These are phyloP conservation scores for Coecobrya sp. DNA, from an alignment of 2,888 invertebrate genomes.

Conservation along the genomic window DNA sequence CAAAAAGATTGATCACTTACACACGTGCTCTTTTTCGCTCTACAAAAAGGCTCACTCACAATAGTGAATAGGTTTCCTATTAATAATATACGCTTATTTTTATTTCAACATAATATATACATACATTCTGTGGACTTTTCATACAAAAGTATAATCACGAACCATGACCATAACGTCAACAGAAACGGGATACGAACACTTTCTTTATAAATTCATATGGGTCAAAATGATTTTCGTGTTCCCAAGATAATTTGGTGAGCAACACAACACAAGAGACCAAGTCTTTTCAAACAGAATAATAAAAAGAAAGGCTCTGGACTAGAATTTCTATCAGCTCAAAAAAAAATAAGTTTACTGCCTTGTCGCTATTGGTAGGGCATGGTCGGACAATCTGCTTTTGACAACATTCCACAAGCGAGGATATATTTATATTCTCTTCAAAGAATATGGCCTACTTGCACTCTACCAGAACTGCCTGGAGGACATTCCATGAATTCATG, in stretches of 20 bases:
- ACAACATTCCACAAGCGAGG: conserved; percentile 36
- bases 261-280: background rate
- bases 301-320: conserved; percentile 2
- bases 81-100: too few relatives aligned
- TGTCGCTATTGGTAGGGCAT: background rate
- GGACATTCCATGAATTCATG: conserved; percentile 47
- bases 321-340: conserved; percentile 28
- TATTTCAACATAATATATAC: background rate
- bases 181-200: background rate
- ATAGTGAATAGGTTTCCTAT: too few relatives aligned
- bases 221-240: conserved; percentile 45
- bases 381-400: conserved; percentile 40
- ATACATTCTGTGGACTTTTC: background rate
- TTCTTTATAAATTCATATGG: conserved; percentile 36
- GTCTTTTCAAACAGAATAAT: conserved; percentile 22
- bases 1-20: conserved; percentile 59
- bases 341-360: background rate
- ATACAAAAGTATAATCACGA: background rate
- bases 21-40: conserved; percentile 16
- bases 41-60: background rate
- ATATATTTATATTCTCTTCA: background rate
- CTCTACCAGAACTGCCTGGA: background rate
- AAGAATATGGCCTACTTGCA: background rate
- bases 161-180: conserved; percentile 41
- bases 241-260: conserved; percentile 26